These are phyloP conservation scores for Forbesichthys papilliferus DNA, from an alignment of 2,113 vertebrate genomes.

Conservation along the genomic window DNA sequence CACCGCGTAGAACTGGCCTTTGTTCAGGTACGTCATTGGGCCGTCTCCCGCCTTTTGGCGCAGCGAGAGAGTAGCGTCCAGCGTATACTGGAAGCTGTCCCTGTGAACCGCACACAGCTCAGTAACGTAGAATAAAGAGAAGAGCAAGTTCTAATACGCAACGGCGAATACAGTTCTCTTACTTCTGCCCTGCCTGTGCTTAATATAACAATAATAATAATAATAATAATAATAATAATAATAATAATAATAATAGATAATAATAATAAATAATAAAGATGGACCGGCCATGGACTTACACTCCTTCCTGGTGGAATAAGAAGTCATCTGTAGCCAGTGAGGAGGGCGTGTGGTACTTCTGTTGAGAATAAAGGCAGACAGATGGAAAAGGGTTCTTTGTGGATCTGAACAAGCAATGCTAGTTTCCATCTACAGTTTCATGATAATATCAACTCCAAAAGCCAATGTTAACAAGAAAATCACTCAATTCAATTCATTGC, in stretches of 20 bases:
- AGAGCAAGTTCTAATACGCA: background rate
- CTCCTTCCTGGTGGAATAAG: conserved; percentile 85
- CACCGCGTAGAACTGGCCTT: conserved; percentile 97
- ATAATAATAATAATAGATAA: too few species aligned
- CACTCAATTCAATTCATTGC: too few species aligned
- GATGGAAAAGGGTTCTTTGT: conserved; percentile 37
- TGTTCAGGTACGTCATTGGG: conserved; percentile 98
- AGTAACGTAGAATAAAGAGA: background rate
- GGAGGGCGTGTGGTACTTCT: conserved; percentile 90
- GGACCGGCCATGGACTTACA: conserved; percentile 75
- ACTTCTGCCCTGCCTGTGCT: background rate
- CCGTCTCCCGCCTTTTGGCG: conserved; percentile 95
- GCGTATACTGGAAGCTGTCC: conserved; percentile 89
- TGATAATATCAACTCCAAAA: too few species aligned
- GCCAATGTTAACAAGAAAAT: too few species aligned
- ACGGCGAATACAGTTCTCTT: background rate
- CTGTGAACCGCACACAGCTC: conserved; percentile 51
- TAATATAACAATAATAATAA: too few species aligned
- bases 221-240: too few species aligned
- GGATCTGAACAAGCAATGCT: too few species aligned
- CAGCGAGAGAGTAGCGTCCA: conserved; percentile 93
- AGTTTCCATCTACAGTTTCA: too few species aligned
- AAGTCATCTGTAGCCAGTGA: conserved; percentile 85
- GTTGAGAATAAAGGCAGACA: conserved; percentile 48
- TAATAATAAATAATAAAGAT: conserved; percentile 10